Conservation (phyloP, 1,140 invertebrate genomes). For the Nilaparvata lugens region DNA sequence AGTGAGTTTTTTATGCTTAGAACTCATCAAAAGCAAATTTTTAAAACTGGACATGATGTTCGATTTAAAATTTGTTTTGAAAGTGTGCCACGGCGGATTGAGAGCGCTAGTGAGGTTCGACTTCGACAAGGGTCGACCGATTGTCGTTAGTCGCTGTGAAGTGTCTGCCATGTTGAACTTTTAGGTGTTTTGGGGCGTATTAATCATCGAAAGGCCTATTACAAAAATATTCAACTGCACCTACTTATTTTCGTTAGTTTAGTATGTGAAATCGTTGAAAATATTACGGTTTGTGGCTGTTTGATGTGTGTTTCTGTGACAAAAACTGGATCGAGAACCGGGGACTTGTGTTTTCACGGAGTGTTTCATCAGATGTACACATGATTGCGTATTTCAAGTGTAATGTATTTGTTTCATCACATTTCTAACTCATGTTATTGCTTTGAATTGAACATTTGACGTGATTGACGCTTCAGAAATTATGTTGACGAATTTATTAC, state of each 20-base stretch:
- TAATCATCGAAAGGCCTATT: constrained; percentile 7
- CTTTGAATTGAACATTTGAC: no score
- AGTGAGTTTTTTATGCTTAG: background rate
- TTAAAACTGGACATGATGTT: background rate
- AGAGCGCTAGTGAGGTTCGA: constrained; percentile 14
- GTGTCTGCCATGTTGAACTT: constrained; percentile 18
- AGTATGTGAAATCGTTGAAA: background rate
- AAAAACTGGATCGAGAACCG: constrained; percentile 3
- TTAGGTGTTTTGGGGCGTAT: constrained; percentile 16
- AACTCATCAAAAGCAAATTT: background rate
- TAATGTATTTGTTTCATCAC: constrained; percentile 4
- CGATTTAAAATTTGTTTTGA: background rate
- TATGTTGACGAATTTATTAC: constrained; percentile 5
- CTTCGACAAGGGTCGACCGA: constrained; percentile 4
- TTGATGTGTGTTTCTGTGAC: constrained; percentile 5
- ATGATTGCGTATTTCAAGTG: constrained; percentile 12
- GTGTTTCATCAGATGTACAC: constrained; percentile 14
- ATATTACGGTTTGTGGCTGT: constrained; percentile 1
- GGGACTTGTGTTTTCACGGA: constrained; percentile 8
- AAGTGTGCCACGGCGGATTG: background rate
- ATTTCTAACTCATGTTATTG: no score
- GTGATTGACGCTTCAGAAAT: background rate
- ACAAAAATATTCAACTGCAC: no score
- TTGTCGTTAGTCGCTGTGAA: constrained; percentile 16
- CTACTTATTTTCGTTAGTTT: no score